These are phyloP conservation scores for Apamea epomidion DNA, from an alignment of 2,888 invertebrate species.

Conservation along the genomic window DNA sequence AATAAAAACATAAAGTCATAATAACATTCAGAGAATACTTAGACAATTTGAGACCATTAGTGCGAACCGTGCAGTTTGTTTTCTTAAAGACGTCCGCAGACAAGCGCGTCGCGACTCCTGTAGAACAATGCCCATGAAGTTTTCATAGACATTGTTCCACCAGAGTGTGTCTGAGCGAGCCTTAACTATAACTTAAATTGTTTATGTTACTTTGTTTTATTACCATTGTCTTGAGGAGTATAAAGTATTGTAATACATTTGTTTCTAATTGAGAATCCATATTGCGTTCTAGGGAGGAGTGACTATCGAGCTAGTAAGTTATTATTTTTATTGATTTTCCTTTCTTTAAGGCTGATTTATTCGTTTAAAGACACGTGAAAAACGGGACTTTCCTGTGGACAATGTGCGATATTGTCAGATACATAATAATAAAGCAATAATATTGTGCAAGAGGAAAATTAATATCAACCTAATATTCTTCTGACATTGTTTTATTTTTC, in stretches of 20 bases:
- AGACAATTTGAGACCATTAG: conserved; percentile 34
- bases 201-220: conserved; percentile 37
- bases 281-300: not conserved
- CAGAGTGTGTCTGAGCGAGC: no score
- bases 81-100: not conserved
- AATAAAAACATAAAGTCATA: conserved; percentile 34
- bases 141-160: no score
- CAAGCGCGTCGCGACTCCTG: not conserved
- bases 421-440: not conserved
- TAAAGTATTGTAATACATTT: conserved; percentile 2
- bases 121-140: not conserved
- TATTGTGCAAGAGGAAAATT: conserved; percentile 15
- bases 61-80: conserved; percentile 37
- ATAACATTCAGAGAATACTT: conserved; percentile 33
- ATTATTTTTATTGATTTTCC: not conserved
- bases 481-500: not conserved
- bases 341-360: not conserved
- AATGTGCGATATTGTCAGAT: not conserved
- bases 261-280: not conserved
- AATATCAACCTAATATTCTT: not conserved
- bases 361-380: not conserved
- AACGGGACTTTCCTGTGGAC: not conserved
- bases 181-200: conserved; percentile 44
- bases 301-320: not conserved
- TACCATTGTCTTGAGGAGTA: conserved; percentile 3